A percentile compares a stretch with the other conserved stretches of the same genome.
Evolutionary conservation across 53 echinoderm and acorn worm species (phyloP).

Genomic region (Echinometra lucunter): DNA sequence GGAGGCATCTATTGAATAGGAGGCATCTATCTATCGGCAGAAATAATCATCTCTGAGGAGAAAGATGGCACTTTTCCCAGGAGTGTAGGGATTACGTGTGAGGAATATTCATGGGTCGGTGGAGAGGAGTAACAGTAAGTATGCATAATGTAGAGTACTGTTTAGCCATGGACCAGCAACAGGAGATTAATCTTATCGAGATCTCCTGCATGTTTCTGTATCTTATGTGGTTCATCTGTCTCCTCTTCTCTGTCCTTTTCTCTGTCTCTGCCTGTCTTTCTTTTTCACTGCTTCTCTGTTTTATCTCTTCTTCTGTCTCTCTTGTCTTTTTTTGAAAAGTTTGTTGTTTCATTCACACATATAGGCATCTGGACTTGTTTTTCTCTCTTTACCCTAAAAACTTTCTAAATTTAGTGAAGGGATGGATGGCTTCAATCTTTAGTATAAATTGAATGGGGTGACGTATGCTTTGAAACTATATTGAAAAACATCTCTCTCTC

Average conservation of each 20-base stretch:
- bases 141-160: slow-evolving; percentile 31
- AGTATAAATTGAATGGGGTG: too few species aligned
- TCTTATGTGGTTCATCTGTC: not conserved
- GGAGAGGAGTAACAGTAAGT: not conserved
- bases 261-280: not conserved
- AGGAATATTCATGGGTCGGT: slow-evolving; percentile 57
- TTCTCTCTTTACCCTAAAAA: too few species aligned
- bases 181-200: not conserved
- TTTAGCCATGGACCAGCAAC: slow-evolving; percentile 26
- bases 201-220: not conserved
- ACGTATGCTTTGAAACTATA: too few species aligned
- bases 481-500: too few species aligned
- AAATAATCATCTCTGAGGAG: slow-evolving; percentile 37
- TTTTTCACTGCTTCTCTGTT: not conserved
- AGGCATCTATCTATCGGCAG: too few species aligned
- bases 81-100: slow-evolving; percentile 48
- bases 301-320: not conserved
- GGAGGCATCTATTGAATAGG: not conserved
- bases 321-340: not conserved
- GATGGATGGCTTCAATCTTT: too few species aligned
- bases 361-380: too few species aligned
- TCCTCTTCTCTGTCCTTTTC: too few species aligned
- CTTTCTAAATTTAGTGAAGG: too few species aligned
- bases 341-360: too few species aligned
- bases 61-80: slow-evolving; percentile 44